phyloP scores from a whole-genome alignment of 2,888 invertebrate genomes.

The Hoplodrina blanda region DNA sequence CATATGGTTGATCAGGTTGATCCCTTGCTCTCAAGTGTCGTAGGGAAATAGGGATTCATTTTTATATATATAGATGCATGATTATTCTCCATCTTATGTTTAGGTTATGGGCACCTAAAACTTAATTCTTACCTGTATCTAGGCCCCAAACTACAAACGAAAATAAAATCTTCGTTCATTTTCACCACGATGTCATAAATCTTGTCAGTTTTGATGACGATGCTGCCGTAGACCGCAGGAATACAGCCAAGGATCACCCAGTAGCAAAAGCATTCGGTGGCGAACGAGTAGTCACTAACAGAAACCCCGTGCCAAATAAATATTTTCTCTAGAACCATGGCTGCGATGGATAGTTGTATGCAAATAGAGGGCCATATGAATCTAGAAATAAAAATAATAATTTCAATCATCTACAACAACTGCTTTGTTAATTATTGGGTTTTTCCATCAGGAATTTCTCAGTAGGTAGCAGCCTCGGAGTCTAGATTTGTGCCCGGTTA shows the following conservation, averaged over 20 bases:
- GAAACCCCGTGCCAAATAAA: slow-evolving; percentile 68
- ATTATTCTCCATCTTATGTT: too few species aligned
- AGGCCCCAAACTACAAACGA: slow-evolving; percentile 69
- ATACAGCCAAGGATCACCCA: slow-evolving; percentile 70
- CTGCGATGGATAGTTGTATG: slow-evolving; percentile 58
- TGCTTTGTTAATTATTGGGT: too few species aligned
- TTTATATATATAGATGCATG: too few species aligned
- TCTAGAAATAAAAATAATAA: slow-evolving; percentile 62
- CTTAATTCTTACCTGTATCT: slow-evolving; percentile 70
- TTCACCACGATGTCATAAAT: slow-evolving; percentile 68
- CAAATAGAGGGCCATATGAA: slow-evolving; percentile 72
- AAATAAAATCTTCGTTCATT: slow-evolving; percentile 76
- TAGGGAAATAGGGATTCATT: too few species aligned
- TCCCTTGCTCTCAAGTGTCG: too few species aligned
- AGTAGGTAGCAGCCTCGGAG: too few species aligned
- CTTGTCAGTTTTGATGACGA: slow-evolving; percentile 64
- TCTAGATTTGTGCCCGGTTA: too few species aligned
- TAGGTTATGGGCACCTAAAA: too few species aligned
- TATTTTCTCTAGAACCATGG: slow-evolving; percentile 65
- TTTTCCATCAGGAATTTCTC: too few species aligned
- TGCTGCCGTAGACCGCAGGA: slow-evolving; percentile 67
- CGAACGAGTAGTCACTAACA: slow-evolving; percentile 72
- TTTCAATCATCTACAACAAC: not conserved
- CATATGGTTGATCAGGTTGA: too few species aligned
- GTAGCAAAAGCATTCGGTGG: slow-evolving; percentile 80